Percentiles rank a stretch among this genome's conserved stretches.
These are phyloP conservation scores for Tokudaia muenninki DNA, from an alignment of 2,797 vertebrate genomes.

Conservation along the genomic window DNA sequence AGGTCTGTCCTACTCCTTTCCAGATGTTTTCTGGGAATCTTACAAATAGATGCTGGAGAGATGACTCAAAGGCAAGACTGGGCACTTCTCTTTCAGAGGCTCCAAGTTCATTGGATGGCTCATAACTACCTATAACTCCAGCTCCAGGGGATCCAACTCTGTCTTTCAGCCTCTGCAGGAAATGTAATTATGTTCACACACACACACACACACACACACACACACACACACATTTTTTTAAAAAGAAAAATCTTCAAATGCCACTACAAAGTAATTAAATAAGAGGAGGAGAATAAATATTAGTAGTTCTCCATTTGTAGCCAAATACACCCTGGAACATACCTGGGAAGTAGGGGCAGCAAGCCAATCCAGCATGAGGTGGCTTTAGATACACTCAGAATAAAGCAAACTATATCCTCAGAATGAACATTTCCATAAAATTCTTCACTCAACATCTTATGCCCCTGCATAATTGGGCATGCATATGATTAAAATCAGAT, in stretches of 20 bases:
- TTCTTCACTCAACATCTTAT: neutral
- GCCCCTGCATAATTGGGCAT: neutral
- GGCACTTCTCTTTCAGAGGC: neutral
- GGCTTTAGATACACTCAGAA: neutral
- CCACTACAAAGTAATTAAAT: neutral
- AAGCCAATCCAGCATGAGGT: neutral
- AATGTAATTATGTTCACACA: neutral
- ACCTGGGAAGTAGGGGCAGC: no score
- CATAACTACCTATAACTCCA: neutral
- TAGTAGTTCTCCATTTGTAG: neutral
- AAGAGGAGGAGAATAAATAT: neutral
- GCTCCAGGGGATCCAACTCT: neutral
- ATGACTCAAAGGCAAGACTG: neutral
- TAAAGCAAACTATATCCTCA: neutral
- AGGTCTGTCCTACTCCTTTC: neutral
- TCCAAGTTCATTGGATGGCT: neutral
- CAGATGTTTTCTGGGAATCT: neutral
- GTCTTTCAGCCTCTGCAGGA: neutral
- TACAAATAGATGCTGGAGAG: neutral
- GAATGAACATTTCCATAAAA: neutral
- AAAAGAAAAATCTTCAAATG: neutral
- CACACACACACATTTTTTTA: neutral
- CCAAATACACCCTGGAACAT: neutral
- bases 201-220: neutral
- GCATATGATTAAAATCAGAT: conserved; percentile 8